phyloP scores from a whole-genome alignment of 2,888 invertebrate species.

The Cephus pygmeus region DNA sequence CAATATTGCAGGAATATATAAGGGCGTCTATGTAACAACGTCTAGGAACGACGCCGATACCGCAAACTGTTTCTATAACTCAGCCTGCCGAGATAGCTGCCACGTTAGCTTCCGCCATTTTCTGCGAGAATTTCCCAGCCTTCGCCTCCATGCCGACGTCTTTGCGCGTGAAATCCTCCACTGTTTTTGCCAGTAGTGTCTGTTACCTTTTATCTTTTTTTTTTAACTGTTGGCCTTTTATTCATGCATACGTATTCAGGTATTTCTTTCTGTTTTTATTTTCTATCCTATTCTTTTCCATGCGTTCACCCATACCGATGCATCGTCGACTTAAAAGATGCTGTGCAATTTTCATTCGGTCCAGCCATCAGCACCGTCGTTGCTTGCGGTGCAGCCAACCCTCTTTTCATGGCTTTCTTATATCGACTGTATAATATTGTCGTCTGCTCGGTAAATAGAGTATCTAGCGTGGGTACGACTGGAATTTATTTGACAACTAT shows the following conservation, averaged over 20 bases:
- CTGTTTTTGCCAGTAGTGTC: background rate
- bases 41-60: conserved; percentile 48
- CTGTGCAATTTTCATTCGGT: background rate
- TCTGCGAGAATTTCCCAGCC: background rate
- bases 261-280: background rate
- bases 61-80: conserved; percentile 57
- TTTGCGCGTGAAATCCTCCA: background rate
- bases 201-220: background rate
- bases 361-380: background rate
- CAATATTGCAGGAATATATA: conserved; percentile 53
- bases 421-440: conserved; percentile 53
- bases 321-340: background rate
- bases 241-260: background rate
- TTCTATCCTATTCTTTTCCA: background rate
- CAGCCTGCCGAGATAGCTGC: conserved; percentile 28
- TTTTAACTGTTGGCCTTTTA: background rate
- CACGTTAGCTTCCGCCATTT: background rate
- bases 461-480: conserved; percentile 31
- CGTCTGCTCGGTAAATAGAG: conserved; percentile 56
- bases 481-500: background rate
- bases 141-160: background rate
- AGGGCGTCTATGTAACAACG: conserved; percentile 43
- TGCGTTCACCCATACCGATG: background rate
- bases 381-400: background rate
- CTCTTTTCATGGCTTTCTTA: conserved; percentile 25